Conservation (phyloP, 2,797 vertebrate genomes). For the Salarias fasciatus region DNA sequence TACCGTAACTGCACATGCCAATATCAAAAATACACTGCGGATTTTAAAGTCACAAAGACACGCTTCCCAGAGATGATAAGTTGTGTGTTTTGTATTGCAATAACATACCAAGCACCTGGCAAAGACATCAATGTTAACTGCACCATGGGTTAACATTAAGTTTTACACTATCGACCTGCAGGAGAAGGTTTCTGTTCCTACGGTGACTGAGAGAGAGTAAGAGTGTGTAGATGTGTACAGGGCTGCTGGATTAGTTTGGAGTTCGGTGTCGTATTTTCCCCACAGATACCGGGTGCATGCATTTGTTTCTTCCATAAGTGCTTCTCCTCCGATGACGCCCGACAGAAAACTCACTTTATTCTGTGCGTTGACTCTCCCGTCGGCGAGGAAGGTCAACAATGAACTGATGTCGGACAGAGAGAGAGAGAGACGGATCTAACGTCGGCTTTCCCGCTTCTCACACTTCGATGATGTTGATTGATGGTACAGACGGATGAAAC, state of each 20-base stretch:
- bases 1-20: constrained; percentile 60
- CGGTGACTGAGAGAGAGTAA: constrained; percentile 21
- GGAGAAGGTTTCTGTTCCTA: constrained; percentile 34
- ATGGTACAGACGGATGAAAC: constrained; percentile 91
- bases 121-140: constrained; percentile 55
- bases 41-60: constrained; percentile 57
- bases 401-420: constrained; percentile 17
- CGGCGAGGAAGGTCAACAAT: constrained; percentile 29
- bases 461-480: constrained; percentile 97
- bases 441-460: constrained; percentile 68
- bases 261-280: constrained; percentile 24
- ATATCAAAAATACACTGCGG: constrained; percentile 74
- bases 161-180: constrained; percentile 29
- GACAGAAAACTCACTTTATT: not conserved
- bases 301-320: constrained; percentile 26
- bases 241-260: constrained; percentile 1
- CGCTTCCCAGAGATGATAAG: constrained; percentile 68
- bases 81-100: constrained; percentile 65
- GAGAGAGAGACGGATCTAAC: not conserved
- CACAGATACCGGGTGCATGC: constrained; percentile 50
- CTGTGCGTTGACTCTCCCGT: constrained; percentile 1
- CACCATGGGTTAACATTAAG: constrained; percentile 50
- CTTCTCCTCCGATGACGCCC: constrained; percentile 18
- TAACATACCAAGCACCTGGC: constrained; percentile 64
- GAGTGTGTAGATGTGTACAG: constrained; percentile 6